A percentile compares a stretch with the other conserved stretches of the same genome.
Conservation (phyloP, 2,888 invertebrate species). For the Belgica antarctica region DNA sequence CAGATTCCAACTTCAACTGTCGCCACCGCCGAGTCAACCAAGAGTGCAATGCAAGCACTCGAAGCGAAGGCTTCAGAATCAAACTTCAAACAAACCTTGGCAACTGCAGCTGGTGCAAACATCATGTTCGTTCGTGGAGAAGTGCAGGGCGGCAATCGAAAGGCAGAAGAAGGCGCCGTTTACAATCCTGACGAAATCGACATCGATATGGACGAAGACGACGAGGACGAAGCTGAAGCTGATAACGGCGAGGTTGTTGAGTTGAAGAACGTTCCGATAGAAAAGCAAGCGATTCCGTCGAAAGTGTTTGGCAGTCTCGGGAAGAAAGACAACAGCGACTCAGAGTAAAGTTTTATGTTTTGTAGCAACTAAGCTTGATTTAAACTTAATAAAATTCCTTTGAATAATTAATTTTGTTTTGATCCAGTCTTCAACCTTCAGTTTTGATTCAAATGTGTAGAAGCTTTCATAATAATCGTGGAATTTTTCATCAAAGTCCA, state of each 20-base stretch:
- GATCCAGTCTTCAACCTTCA: background rate
- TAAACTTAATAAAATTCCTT: slow-evolving; percentile 1
- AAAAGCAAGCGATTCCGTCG: slow-evolving; percentile 81
- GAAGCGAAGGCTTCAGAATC: slow-evolving; percentile 76
- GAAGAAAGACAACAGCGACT: slow-evolving; percentile 48
- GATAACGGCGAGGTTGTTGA: slow-evolving; percentile 60
- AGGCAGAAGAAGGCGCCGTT: slow-evolving; percentile 64
- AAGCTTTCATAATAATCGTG: too few species aligned
- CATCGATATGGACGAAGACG: slow-evolving; percentile 68
- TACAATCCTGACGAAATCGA: slow-evolving; percentile 86
- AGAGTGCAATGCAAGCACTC: slow-evolving; percentile 84
- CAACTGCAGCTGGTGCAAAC: slow-evolving; percentile 54
- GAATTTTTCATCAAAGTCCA: too few species aligned
- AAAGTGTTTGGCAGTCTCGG: slow-evolving; percentile 86
- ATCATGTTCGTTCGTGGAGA: slow-evolving; percentile 86
- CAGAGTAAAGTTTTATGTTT: slow-evolving; percentile 19
- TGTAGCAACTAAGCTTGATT: too few species aligned
- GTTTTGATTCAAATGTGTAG: background rate
- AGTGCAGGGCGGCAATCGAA: slow-evolving; percentile 68
- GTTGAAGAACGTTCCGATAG: slow-evolving; percentile 68
- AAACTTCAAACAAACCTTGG: slow-evolving; percentile 33
- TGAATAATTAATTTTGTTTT: slow-evolving; percentile 15
- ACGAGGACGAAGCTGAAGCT: slow-evolving; percentile 59
- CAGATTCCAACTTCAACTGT: slow-evolving; percentile 79
- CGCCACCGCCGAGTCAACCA: slow-evolving; percentile 70